These are phyloP conservation scores for Idris sp. DNA, from an alignment of 1,140 invertebrate species.

Conservation along the genomic window DNA sequence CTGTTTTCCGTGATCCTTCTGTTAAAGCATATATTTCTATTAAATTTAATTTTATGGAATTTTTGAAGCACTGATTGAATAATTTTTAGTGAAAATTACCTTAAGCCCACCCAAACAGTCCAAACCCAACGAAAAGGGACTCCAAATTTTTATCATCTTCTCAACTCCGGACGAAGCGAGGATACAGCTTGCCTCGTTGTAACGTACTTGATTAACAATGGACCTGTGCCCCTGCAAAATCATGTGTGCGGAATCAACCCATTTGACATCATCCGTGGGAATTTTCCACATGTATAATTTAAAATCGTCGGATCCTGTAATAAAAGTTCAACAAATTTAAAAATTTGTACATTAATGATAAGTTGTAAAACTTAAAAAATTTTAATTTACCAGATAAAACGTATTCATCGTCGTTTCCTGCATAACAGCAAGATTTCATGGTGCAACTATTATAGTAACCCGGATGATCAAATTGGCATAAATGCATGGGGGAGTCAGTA, in stretches of 20 bases:
- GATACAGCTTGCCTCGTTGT: conserved; percentile 89
- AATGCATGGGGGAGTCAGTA: conserved; percentile 82
- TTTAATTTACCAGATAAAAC: conserved; percentile 86
- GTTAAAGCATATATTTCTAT: too few relatives aligned
- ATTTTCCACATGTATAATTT: conserved; percentile 97
- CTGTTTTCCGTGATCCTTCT: conserved; percentile 72
- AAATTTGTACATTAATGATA: too few relatives aligned
- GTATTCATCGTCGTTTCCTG: conserved; percentile 92
- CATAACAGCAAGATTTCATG: conserved; percentile 97
- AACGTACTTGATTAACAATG: conserved; percentile 97
- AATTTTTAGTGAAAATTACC: conserved; percentile 53
- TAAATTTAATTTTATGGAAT: too few relatives aligned
- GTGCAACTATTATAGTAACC: conserved; percentile 98
- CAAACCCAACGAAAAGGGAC: conserved; percentile 71
- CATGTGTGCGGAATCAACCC: conserved; percentile 86
- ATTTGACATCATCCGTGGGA: conserved; percentile 81
- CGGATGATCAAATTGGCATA: conserved; percentile 92
- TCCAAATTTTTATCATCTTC: conserved; percentile 92
- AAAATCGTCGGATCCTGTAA: conserved; percentile 93
- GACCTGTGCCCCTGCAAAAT: conserved; percentile 93
- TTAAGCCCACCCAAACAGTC: conserved; percentile 72
- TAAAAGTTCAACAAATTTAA: too few relatives aligned
- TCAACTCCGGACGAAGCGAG: conserved; percentile 97
- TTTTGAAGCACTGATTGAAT: too few relatives aligned
- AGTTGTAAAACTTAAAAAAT: too few relatives aligned